Conservation (phyloP, 2,797 vertebrate genomes). For the Neosalanx taihuensis region DNA sequence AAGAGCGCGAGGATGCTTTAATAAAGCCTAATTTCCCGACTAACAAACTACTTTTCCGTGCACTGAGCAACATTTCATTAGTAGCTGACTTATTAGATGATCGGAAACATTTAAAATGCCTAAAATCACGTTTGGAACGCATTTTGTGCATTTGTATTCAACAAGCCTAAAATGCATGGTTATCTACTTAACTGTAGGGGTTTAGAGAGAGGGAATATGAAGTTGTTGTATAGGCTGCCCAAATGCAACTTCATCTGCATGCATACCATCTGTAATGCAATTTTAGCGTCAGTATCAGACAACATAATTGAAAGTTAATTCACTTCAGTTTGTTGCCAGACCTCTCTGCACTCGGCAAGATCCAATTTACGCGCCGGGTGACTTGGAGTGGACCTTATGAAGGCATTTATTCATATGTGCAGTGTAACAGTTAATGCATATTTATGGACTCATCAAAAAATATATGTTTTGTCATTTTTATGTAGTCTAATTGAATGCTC, state of each 20-base stretch:
- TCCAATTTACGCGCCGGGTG: background rate
- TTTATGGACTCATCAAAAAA: background rate
- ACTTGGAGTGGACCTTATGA: background rate
- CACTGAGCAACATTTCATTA: background rate
- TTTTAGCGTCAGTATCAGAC: too few relatives aligned
- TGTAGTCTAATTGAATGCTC: background rate
- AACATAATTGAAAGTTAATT: too few relatives aligned
- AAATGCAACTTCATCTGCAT: background rate
- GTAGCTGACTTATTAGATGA: background rate
- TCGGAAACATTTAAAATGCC: background rate
- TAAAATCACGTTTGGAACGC: background rate
- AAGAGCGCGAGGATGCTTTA: constrained; percentile 19
- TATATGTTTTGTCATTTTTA: background rate
- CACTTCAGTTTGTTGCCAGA: background rate
- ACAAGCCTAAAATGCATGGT: background rate
- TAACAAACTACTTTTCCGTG: background rate
- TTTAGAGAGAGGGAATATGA: too few relatives aligned
- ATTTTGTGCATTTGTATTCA: background rate
- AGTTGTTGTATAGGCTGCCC: background rate
- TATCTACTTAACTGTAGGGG: background rate
- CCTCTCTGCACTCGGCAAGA: too few relatives aligned
- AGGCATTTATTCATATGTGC: too few relatives aligned
- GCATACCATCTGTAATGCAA: background rate
- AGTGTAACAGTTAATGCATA: too few relatives aligned
- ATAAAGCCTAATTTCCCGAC: constrained; percentile 6